These are phyloP conservation scores for Decapterus maruadsi DNA, from an alignment of 2,797 vertebrate genomes.

Conservation along the genomic window DNA sequence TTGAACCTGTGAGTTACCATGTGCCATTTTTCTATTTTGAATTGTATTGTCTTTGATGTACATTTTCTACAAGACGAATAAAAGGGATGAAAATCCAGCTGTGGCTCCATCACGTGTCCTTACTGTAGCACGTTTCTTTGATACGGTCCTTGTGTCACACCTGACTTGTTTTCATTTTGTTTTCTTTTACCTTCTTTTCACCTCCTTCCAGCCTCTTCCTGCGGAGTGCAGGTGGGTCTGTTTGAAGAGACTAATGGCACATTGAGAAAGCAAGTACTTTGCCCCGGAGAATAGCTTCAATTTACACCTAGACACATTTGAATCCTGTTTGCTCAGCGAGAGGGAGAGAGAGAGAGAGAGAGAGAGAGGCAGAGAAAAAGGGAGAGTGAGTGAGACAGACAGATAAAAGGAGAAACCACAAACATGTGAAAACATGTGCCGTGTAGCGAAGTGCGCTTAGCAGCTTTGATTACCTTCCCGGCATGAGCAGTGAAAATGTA, in stretches of 20 bases:
- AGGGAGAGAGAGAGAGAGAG: not conserved
- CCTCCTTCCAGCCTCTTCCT: not conserved
- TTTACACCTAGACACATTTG: constrained; percentile 52
- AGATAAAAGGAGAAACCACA: constrained; percentile 16
- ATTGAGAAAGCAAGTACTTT: constrained; percentile 41
- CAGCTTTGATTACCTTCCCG: constrained; percentile 4
- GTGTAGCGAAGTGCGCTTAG: not conserved
- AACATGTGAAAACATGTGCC: constrained; percentile 51
- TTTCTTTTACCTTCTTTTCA: not conserved
- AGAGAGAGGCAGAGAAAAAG: not conserved
- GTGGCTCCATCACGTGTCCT: constrained; percentile 46
- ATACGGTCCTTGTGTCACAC: not conserved
- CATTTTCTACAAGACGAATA: constrained; percentile 81
- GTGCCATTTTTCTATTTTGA: constrained; percentile 89
- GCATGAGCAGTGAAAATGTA: constrained; percentile 18
- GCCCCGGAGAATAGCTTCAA: constrained; percentile 53
- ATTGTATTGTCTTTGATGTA: constrained; percentile 84
- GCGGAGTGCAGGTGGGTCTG: constrained; percentile 44
- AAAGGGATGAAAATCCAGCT: constrained; percentile 65
- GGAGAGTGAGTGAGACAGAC: not conserved
- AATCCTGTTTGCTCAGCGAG: not conserved
- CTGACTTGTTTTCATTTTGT: constrained; percentile 2
- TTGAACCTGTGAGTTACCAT: constrained; percentile 77
- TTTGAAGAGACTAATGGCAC: constrained; percentile 72
- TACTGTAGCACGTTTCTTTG: constrained; percentile 8